A percentile compares a stretch with the other conserved stretches of the same genome.
Evolutionary conservation across 2,888 invertebrate species (phyloP).

Genomic region (Stenchaetothrips biformis): DNA sequence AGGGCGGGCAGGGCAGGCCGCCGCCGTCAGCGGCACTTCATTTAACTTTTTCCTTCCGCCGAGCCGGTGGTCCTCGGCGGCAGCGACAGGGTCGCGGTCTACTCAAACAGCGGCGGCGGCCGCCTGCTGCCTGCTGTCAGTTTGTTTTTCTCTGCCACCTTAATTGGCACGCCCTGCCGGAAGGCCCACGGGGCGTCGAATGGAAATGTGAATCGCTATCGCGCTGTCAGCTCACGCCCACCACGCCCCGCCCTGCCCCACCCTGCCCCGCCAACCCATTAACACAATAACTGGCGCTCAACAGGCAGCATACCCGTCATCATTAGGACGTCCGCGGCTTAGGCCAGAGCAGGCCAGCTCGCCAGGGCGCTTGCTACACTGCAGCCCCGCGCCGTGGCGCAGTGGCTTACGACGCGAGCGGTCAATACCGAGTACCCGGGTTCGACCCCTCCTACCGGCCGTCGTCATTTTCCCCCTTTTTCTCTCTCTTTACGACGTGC

Average conservation of each 20-base stretch:
- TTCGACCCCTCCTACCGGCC: no score
- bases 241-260: not conserved
- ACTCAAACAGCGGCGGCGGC: no score
- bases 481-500: no score
- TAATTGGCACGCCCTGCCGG: not conserved
- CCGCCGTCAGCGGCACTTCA: no score
- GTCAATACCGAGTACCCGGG: no score
- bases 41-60: no score
- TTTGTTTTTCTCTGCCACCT: not conserved
- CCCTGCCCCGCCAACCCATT: not conserved
- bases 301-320: not conserved
- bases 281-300: not conserved
- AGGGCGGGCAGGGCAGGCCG: no score
- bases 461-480: no score
- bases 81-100: no score
- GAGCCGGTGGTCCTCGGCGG: no score
- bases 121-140: not conserved
- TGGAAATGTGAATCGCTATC: not conserved
- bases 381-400: no score
- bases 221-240: not conserved
- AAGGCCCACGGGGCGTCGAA: not conserved
- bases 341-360: conserved; percentile 3
- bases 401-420: no score
- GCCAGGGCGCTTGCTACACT: conserved; percentile 8
- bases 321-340: not conserved